Base-by-base conservation (phyloP, 2,797 vertebrate genomes). In the Gallinago nigripennis region DNA sequence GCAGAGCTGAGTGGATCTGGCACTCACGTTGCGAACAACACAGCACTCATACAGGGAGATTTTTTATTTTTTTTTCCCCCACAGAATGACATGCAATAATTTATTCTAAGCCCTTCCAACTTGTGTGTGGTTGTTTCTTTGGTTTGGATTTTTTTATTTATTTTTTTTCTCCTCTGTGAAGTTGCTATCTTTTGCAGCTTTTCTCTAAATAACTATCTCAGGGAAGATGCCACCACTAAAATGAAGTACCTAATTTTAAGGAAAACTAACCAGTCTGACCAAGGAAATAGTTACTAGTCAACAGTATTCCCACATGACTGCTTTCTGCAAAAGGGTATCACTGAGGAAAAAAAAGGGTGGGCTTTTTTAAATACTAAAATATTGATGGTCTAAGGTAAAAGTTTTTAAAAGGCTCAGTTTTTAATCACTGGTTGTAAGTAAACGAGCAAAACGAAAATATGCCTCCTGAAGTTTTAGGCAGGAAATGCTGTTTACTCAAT, bases 1-100 rank as follows among this genome's bases (percentile, higher is more conserved):
- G 86, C 92, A 94, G 94, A 95, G 79, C 82, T 95, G 90, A 97
- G 80, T 82, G 78, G 95, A 97, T 96, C 95, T 97, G 96, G 97
- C 96, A 97, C 63, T 97, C 95, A 50, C 65, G 15, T 86, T 94
- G 87, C 0, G 50, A 96, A 28, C 92, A 95, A 61, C 71, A 41
- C 82, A 83, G 61, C 61, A 16, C 69, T 93, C 66, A 24, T 95
- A 91, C 33, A 9, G 87, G 84, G 86, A 87, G 86, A 94, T 57
- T 11, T 37, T 11, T 35, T 35, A 88, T 85, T 95, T 43, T 43
- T 39, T 39, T 39, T 39, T 14, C 39, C 39, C 96, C 88, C 92
- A 70, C 78, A 96, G 68, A 95, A 93, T 96, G 88, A 90, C 81
- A 86, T 78, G 72, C 79, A 94, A 94, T 96, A 91, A 86, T 94